These are phyloP conservation scores for Tragelaphus eurycerus DNA, from an alignment of 2,797 vertebrate genomes.

Conservation along the genomic window DNA sequence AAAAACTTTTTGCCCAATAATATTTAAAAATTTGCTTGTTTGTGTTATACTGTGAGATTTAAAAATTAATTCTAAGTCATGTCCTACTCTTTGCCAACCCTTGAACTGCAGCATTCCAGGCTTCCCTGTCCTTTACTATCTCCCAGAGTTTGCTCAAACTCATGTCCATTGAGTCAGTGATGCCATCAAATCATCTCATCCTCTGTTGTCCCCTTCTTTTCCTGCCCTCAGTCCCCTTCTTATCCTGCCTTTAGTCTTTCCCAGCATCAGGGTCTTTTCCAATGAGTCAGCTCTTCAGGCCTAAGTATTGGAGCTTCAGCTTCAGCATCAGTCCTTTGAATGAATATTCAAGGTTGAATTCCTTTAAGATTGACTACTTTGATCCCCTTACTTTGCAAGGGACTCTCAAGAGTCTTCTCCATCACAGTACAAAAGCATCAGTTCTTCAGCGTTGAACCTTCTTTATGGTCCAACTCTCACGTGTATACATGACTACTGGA, in stretches of 20 bases:
- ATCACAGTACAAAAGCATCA: neutral
- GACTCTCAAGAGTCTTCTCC: neutral
- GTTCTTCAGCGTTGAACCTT: rapidly evolving
- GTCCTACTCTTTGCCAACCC: neutral
- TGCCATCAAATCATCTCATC: neutral
- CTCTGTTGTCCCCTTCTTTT: neutral
- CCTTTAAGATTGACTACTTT: neutral
- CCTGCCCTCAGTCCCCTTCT: neutral
- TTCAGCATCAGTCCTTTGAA: neutral
- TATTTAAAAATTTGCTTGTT: neutral
- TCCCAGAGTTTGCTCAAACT: neutral
- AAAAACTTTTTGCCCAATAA: neutral
- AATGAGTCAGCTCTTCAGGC: neutral
- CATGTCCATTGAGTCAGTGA: neutral
- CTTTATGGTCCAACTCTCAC: neutral
- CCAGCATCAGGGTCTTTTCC: neutral
- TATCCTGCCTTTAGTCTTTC: neutral
- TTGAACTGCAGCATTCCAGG: neutral
- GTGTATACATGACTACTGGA: neutral
- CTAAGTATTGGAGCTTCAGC: neutral
- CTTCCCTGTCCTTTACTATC: neutral
- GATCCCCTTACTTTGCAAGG: neutral
- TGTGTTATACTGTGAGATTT: neutral
- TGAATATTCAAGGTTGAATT: neutral
- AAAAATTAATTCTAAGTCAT: neutral